Evolutionary conservation across 2,113 vertebrate species (phyloP), one percentile per base, ranked within the genome.

Genomic region (Gasterosteus aculeatus): DNA sequence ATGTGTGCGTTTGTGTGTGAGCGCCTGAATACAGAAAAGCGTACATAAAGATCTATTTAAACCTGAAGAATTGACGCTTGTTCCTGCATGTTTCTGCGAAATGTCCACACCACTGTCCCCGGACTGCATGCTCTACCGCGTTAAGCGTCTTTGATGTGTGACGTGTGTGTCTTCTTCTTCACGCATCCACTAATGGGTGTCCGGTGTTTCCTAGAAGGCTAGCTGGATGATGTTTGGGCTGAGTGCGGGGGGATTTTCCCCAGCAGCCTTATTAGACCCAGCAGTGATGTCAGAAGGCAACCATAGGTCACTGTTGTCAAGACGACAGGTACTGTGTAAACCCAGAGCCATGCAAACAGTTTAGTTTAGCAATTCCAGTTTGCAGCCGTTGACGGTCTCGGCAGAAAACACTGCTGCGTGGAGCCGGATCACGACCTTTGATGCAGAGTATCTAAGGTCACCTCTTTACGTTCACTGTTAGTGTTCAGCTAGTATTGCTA

Each of bases 281-380:
- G 79, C 35, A 35, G 80, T 93, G 90, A 92, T 91, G 90, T 93
- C 87, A 89, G 69, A 62, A 80, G 79, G 74, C 80, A 81, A 58
- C 65, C 72, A 18, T 59, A 68, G 89, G 87, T 91, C 83, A 84
- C 83, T 81, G 85, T 91, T 82, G 89, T 87, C 81, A 90, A 68
- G 87, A 64, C 83, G 39, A 90, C 87, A 85, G 87, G 86, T 92
- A 83, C 60, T 62, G 75, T 70, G 69, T 80, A 83, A 87, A 88
- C 62, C 53, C 63, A 46, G 80, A 75, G 47, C 66, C 46, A 33
- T 63, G 64, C 38, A 79, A 69, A 77, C 63, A 53, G 41, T 62
- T 72, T 22, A 39, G 57, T 61, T 44, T 14, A 38, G 47, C 18
- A 49, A 58, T 31, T 69, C 53, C 47, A 64, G 38, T 71, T 69